A percentile compares a stretch with the other conserved stretches of the same genome.
Evolutionary conservation across 1,140 invertebrate genomes (phyloP).

Genomic region (Anthonomus grandis): DNA sequence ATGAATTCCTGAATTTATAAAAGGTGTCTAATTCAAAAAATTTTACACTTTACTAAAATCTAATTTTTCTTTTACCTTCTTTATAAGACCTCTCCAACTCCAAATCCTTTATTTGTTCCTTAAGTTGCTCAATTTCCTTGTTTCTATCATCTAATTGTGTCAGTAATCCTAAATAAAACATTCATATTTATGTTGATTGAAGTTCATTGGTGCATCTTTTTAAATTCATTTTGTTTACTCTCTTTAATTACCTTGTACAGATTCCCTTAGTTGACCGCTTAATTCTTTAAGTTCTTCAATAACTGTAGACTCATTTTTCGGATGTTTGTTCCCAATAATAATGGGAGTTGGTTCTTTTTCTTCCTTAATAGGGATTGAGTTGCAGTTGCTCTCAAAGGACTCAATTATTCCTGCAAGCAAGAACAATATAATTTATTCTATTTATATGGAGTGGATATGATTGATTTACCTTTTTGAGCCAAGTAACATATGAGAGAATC

Average conservation of each 20-base stretch:
- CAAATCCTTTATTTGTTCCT: slow-evolving; percentile 27
- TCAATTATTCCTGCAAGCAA: slow-evolving; percentile 9
- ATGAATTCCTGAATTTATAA: too few species aligned
- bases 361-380: slow-evolving; percentile 25
- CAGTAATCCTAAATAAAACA: slow-evolving; percentile 19
- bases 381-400: neutral
- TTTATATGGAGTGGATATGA: neutral
- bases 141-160: slow-evolving; percentile 36
- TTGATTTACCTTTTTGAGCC: slow-evolving; percentile 14
- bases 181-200: neutral
- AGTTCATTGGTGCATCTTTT: neutral
- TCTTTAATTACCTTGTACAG: slow-evolving; percentile 27
- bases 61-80: too few species aligned
- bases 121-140: slow-evolving; percentile 32
- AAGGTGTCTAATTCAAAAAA: too few species aligned
- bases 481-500: slow-evolving; percentile 37
- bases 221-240: neutral
- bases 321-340: slow-evolving; percentile 33
- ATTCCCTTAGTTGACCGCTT: slow-evolving; percentile 33
- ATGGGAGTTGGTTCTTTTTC: neutral
- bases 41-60: too few species aligned
- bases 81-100: slow-evolving; percentile 31
- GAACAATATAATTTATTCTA: slow-evolving; percentile 6
- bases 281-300: slow-evolving; percentile 38
- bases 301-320: slow-evolving; percentile 33